Evolutionary conservation across 2,113 vertebrate genomes (phyloP), one percentile per base, ranked within the genome.

Genomic region (Corvus moneduloides): DNA sequence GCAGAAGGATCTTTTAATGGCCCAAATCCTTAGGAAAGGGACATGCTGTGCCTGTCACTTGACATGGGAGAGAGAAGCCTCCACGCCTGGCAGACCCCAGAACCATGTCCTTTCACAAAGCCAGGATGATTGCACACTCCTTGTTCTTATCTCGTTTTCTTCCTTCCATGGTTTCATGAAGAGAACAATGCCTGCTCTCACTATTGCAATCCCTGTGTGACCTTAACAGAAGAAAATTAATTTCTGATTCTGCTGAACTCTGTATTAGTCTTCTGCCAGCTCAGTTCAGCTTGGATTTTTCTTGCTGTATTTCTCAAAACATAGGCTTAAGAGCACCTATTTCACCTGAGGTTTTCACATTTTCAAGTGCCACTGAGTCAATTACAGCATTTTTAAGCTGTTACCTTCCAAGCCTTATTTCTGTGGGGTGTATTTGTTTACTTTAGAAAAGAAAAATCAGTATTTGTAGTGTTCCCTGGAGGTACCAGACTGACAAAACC

Each of bases 241-340:
- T 61, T 94, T 69, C 22, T 92, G 86, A 55, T 92, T 84, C 94
- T 79, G 72, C 83, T 90, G 91, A 94, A 72, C 77, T 94, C 82
- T 84, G 83, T 91, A 85, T 95, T 96, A 95, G 96, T 93, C 91
- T 97, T 78, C 77, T 90, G 61, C 91, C 77, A 27, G 46, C 37
- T 86, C 89, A 54, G 84, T 19, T 89, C 77, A 61, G 68, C 30
- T 72, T n/a, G 84, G 80, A 78, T 78, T 68, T 71, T n/a, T 59
- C 55, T 89, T 66, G 62, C 84, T 87, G 55, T 30, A 37, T 91
- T 93, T 93, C 80, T 74, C 74, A 71, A 92, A 95, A 63, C 55
- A 55, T 39, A 93, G 27, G 16, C 54, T 90, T 66, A 85, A 85
- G 48, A 54, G 32, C 56, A 44, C 76, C 24, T 58, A 78, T 84